Percentiles rank a stretch among this genome's conserved stretches.
Evolutionary conservation across 2,113 vertebrate species (phyloP).

Genomic region (Galemys pyrenaicus): DNA sequence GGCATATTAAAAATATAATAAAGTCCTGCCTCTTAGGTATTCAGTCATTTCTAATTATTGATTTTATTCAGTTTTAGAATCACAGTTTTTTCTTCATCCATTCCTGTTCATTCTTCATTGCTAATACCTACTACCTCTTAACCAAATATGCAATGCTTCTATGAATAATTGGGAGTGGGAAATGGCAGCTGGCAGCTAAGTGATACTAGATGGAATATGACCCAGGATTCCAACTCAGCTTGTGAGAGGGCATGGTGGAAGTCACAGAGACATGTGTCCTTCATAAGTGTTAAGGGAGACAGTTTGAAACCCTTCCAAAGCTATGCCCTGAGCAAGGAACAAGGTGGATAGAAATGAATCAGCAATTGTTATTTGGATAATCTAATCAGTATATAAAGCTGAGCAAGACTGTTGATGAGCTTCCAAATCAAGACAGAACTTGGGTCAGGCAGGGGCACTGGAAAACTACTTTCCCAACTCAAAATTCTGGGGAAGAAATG

Average conservation of each 20-base stretch:
- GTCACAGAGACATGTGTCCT: neutral
- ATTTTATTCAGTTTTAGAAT: neutral
- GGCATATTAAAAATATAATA: neutral
- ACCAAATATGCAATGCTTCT: neutral
- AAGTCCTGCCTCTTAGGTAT: neutral
- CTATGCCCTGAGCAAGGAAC: neutral
- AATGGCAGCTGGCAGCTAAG: neutral
- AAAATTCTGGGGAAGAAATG: neutral
- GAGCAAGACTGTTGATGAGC: neutral
- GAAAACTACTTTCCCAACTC: neutral
- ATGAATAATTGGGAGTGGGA: neutral
- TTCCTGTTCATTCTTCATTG: neutral
- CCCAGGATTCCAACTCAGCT: neutral
- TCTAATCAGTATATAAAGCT: neutral
- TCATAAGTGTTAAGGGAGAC: neutral
- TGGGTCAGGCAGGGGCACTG: neutral
- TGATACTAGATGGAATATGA: neutral
- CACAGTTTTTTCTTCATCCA: neutral
- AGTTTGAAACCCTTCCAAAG: neutral
- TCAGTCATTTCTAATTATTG: neutral
- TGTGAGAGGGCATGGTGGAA: neutral
- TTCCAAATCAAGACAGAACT: neutral
- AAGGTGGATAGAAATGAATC: conserved; percentile 11
- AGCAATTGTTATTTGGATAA: neutral
- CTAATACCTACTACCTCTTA: neutral